Evolutionary conservation across 2,113 vertebrate species (phyloP).

Genomic region (Rhynchomys soricoides): DNA sequence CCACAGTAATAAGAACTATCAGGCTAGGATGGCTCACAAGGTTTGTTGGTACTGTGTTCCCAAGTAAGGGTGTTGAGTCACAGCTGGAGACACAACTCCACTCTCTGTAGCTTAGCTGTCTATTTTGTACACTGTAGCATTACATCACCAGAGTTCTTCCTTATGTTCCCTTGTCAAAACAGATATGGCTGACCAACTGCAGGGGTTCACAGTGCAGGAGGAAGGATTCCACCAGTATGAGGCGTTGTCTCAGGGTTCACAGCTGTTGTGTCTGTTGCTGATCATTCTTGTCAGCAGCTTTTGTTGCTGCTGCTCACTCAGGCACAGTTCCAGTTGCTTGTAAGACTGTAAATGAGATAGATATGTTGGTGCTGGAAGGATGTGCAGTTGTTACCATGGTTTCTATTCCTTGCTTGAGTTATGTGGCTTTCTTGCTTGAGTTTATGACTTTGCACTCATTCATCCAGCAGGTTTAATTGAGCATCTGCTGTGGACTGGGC

Average conservation of each 20-base stretch:
- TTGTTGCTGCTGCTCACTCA: background rate
- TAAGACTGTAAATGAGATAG: background rate
- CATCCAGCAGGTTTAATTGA: background rate
- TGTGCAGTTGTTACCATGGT: background rate
- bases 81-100: background rate
- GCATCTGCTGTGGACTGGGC: background rate
- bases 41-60: background rate
- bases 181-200: background rate
- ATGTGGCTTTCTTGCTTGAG: background rate
- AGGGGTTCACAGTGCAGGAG: background rate
- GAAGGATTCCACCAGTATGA: background rate
- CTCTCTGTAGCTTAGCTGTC: background rate
- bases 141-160: background rate
- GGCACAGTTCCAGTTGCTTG: too few relatives aligned
- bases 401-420: background rate
- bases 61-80: background rate
- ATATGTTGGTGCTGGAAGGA: background rate
- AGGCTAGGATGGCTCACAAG: background rate
- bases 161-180: background rate
- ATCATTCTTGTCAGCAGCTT: background rate
- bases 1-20: background rate
- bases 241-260: background rate
- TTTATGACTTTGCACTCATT: background rate
- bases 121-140: background rate
- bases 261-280: background rate